phyloP scores from a whole-genome alignment of 2,888 invertebrate species.

The Gryllus longicercus region DNA sequence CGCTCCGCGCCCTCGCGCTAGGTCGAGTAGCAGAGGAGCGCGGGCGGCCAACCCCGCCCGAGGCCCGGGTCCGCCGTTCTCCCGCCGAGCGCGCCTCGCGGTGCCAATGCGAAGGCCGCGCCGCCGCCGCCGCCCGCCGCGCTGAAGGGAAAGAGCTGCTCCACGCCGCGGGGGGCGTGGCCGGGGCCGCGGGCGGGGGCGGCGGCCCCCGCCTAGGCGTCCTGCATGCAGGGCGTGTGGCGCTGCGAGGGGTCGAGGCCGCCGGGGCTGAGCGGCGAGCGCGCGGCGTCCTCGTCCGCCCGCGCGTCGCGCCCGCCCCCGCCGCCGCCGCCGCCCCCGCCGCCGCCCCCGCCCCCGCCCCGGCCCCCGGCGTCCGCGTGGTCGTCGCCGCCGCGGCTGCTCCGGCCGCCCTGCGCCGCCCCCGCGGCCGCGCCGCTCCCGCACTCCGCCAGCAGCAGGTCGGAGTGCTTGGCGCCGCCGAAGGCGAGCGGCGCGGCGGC shows the following conservation, averaged over 20 bases:
- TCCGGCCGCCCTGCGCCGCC: conserved; percentile 19
- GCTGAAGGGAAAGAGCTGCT: not conserved
- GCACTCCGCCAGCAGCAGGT: conserved; percentile 28
- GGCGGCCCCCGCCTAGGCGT: not conserved
- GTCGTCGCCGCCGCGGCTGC: conserved; percentile 12
- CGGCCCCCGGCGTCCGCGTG: not conserved
- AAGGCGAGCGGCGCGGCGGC: conserved; percentile 18
- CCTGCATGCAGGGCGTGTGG: not conserved
- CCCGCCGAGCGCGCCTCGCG: not conserved
- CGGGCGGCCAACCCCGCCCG: not conserved
- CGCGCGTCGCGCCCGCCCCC: not conserved
- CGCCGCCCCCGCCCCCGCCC: not conserved
- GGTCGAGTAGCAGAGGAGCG: not conserved
- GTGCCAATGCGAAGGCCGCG: conserved; percentile 17
- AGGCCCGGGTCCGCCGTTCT: not conserved
- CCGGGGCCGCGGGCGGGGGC: not conserved
- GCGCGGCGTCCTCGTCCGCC: not conserved
- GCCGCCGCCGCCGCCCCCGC: not conserved
- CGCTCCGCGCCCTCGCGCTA: too few species aligned
- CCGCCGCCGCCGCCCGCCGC: conserved; percentile 17
- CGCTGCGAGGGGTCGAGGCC: conserved; percentile 18
- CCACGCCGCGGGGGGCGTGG: not conserved
- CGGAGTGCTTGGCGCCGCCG: conserved; percentile 7
- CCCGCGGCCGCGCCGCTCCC: conserved; percentile 22
- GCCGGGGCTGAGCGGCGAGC: not conserved